Conservation (phyloP, 2,113 vertebrate genomes). For the Amphiprion ocellaris region DNA sequence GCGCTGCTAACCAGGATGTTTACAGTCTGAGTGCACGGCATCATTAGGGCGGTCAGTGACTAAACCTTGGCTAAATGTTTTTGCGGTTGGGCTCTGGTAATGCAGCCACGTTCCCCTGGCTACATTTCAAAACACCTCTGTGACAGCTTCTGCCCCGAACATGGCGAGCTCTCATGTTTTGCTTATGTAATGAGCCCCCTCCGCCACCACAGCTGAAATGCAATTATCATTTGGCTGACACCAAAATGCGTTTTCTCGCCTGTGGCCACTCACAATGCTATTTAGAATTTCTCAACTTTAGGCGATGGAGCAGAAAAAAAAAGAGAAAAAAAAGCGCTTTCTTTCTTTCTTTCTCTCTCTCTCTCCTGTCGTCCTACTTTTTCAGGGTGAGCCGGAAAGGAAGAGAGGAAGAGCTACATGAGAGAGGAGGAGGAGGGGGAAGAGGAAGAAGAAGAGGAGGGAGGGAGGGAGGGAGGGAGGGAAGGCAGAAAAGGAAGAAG, state of each 20-base stretch:
- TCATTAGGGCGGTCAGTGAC: conserved; percentile 37
- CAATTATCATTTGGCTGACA: conserved; percentile 76
- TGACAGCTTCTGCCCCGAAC: conserved; percentile 46
- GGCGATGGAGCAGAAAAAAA: conserved; percentile 24
- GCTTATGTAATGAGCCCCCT: conserved; percentile 71
- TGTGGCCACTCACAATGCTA: conserved; percentile 69
- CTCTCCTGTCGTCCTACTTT: conserved; percentile 69
- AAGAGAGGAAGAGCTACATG: conserved; percentile 37
- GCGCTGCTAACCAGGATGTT: background rate
- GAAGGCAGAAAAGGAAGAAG: conserved; percentile 38
- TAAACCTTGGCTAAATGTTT: conserved; percentile 26
- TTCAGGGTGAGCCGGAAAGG: conserved; percentile 47
- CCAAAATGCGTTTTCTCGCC: conserved; percentile 72
- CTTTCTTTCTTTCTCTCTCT: conserved; percentile 12
- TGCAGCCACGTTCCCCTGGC: conserved; percentile 43
- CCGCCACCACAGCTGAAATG: conserved; percentile 54
- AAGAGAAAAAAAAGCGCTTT: background rate
- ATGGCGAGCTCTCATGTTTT: conserved; percentile 59
- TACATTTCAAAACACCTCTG: conserved; percentile 55
- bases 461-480: conserved; percentile 7
- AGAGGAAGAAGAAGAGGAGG: conserved; percentile 5
- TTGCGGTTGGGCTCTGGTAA: conserved; percentile 2
- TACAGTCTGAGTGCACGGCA: background rate
- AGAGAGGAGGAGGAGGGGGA: conserved; percentile 13
- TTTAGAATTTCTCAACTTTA: conserved; percentile 76